Base-by-base conservation (phyloP, 2,888 invertebrate genomes). In the Ditula angustiorana region DNA sequence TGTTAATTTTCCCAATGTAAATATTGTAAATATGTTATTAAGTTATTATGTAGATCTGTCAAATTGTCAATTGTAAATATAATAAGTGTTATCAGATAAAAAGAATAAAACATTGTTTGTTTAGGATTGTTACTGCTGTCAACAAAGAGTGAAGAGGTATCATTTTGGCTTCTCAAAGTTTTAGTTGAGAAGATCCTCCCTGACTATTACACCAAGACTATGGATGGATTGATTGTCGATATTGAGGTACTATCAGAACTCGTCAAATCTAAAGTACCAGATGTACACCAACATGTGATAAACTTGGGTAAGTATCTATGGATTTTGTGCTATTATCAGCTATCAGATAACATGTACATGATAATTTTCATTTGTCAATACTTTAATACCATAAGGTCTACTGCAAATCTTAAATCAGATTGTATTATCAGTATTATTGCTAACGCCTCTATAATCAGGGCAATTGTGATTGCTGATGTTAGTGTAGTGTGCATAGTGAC, bases 161-260 rank as follows among this genome's bases (percentile, higher is more conserved):
- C 98, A 49, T 99, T 98, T 91, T 99, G 98, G 98, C 90, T 99
- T 61, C 92, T 99, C 60, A 98, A 98, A 91, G 95, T 96, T n/a
- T 91, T 99, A 71, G 96, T 98, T 5, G 97, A 98, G 80, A 95
- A 95, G 76, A 96, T 97, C 76, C 93, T 98, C 67, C 98, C 98
- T 7, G 96, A 96, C 70, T 98, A 98, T 92, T 98, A 98, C 85
- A 96, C 97, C 19, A 95, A 95, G 73, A 97, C 96, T 64, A 98
- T 99, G 98, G 95, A 96, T 59, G 98, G 98, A 58, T 93, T 98
- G 52, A 94, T 98, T 58, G 95, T 96, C 53, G 99, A 99, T 84
- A 96, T 98, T 74, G 97, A 97, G 76, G 98, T 98, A 49, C 94
- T 98, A 67, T 96, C 96, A 72, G 97, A 98, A 89, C 92, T 98